Evolutionary conservation across 2,888 invertebrate genomes (phyloP).

Genomic region (Scotopteryx bipunctaria): DNA sequence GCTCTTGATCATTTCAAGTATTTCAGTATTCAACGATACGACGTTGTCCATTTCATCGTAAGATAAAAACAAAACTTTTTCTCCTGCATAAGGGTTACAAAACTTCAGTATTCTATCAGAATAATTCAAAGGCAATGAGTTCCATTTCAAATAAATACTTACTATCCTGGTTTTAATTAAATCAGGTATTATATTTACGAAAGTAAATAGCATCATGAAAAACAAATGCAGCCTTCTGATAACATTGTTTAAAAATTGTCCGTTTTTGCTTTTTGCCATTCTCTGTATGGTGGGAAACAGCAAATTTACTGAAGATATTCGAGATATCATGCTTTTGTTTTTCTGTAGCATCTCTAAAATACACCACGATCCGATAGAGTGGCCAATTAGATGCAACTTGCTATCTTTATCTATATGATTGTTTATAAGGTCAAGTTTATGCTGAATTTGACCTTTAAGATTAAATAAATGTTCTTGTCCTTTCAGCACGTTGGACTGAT

Average conservation of each 20-base stretch:
- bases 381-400: slow-evolving; percentile 92
- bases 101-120: slow-evolving; percentile 80
- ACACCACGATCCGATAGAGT: slow-evolving; percentile 96
- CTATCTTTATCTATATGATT: slow-evolving; percentile 87
- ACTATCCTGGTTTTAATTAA: slow-evolving; percentile 78
- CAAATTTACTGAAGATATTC: slow-evolving; percentile 86
- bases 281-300: slow-evolving; percentile 94
- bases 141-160: slow-evolving; percentile 79
- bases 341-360: slow-evolving; percentile 88
- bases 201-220: slow-evolving; percentile 65
- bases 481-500: slow-evolving; percentile 71
- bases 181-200: slow-evolving; percentile 78
- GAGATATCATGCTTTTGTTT: slow-evolving; percentile 74
- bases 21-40: slow-evolving; percentile 84
- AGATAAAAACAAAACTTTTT: slow-evolving; percentile 88
- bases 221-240: slow-evolving; percentile 67
- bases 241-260: slow-evolving; percentile 86
- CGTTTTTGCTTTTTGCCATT: slow-evolving; percentile 90
- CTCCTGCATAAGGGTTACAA: slow-evolving; percentile 82
- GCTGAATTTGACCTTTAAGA: slow-evolving; percentile 90
- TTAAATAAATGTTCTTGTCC: slow-evolving; percentile 86
- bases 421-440: slow-evolving; percentile 91
- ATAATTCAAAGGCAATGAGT: slow-evolving; percentile 77
- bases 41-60: slow-evolving; percentile 92
- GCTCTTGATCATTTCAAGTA: slow-evolving; percentile 85